These are phyloP conservation scores for Spizaetus ornatus DNA, from an alignment of 2,113 vertebrate genomes.

Conservation along the genomic window DNA sequence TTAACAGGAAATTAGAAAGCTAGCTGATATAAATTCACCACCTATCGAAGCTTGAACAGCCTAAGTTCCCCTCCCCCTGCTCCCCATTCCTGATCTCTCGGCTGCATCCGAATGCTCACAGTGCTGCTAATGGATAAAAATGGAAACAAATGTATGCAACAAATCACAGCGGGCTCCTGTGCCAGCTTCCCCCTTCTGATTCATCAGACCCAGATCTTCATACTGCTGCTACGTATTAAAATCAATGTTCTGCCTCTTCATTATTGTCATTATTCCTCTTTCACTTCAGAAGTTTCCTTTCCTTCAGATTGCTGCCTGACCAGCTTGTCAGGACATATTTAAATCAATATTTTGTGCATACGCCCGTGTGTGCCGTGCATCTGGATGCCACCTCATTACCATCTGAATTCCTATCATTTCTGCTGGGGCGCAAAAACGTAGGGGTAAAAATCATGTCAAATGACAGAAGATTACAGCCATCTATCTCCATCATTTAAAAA, in stretches of 20 bases:
- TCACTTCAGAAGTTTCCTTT: conserved; percentile 47
- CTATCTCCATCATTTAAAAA: conserved; percentile 59
- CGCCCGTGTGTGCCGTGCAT: neutral
- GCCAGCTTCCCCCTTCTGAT: neutral
- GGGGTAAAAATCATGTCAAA: conserved; percentile 42
- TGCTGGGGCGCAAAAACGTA: neutral
- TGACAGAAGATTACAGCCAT: conserved; percentile 54
- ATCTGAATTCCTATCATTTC: neutral
- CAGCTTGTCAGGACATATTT: conserved; percentile 36
- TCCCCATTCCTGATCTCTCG: neutral
- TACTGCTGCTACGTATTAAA: conserved; percentile 33
- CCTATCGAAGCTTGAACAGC: neutral
- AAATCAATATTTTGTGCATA: conserved; percentile 34
- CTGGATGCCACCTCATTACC: conserved; percentile 45
- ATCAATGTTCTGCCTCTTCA: conserved; percentile 60
- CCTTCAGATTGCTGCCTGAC: conserved; percentile 20
- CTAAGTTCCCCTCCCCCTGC: neutral
- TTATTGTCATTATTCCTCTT: conserved; percentile 49
- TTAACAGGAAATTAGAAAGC: conserved; percentile 53
- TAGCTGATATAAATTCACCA: conserved; percentile 28
- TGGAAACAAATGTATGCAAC: conserved; percentile 52
- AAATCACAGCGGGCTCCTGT: neutral
- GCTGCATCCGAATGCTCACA: conserved; percentile 13
- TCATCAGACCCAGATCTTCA: conserved; percentile 17
- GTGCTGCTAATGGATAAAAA: conserved; percentile 48